Conservation (phyloP, 2,113 vertebrate species). For the Gallinago jamesoni region DNA sequence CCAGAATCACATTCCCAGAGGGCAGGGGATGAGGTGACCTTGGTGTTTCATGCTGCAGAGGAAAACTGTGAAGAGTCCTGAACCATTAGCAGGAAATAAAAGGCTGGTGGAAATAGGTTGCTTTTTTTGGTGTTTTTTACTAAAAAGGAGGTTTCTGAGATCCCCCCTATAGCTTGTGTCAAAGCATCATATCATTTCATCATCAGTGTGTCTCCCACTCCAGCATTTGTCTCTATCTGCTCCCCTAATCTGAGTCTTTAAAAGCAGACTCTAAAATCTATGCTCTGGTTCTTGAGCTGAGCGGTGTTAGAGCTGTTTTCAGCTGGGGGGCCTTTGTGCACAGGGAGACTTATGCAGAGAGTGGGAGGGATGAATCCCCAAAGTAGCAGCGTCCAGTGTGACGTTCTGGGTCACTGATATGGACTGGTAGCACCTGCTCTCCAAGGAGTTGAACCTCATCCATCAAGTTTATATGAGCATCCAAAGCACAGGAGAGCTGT, state of each 20-base stretch:
- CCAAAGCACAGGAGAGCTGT: neutral
- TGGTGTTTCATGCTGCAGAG: neutral
- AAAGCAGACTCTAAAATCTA: neutral
- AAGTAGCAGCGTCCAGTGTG: rapidly evolving
- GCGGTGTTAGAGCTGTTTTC: neutral
- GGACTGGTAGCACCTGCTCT: neutral
- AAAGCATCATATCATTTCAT: neutral
- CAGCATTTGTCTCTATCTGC: neutral
- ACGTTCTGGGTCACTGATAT: neutral
- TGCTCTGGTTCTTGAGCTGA: neutral
- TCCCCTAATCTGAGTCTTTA: neutral
- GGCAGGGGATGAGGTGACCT: neutral
- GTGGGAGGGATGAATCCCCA: neutral
- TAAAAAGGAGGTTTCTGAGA: neutral
- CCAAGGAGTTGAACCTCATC: neutral
- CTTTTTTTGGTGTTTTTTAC: neutral
- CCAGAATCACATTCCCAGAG: neutral
- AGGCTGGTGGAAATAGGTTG: neutral
- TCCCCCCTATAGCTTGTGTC: neutral
- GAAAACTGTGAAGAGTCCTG: neutral
- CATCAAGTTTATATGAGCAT: rapidly evolving
- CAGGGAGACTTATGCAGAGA: neutral
- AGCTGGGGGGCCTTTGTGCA: rapidly evolving
- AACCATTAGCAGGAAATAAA: neutral
- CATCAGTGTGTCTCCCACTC: neutral